Evolutionary conservation across 2,888 invertebrate genomes (phyloP), one percentile per base, ranked within the genome.

Genomic region (Vannuccia rotundouncinata): DNA sequence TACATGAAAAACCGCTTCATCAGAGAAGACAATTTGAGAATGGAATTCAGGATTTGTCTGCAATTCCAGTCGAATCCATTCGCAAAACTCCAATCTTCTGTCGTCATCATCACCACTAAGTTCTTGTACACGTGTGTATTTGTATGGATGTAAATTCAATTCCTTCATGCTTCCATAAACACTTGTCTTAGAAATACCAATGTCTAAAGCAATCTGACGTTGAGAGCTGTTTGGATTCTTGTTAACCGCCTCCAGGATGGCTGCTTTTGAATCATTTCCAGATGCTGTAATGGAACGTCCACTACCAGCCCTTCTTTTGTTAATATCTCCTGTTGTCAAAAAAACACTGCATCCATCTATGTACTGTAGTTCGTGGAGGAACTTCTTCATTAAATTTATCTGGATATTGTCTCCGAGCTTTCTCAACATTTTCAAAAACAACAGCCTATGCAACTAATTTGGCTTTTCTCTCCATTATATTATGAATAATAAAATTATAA

Each of bases 381-480:
- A 27, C 66, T 66, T 66, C 66, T 66, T 66, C 66, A 66, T 66
- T 66, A 66, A 66, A 66, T 66, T 66, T 27, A 66, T 66, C 25
- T 27, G 2, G 25, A 66, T n/a, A 66, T n/a, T 22, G 66, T 66
- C 66, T 66, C 66, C 22, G 17, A 66, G 66, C 66, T 66, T n/a
- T 2, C 66, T 66, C 66, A 22, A 66, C 66, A 66, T 66, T 66
- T 66, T 66, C 10, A 66, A 66, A 66, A 27, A 22, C 66, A 66
- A 66, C 66, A 13, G 66, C 66, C 66, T 27, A 66, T 66, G 66
- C 66, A 17, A 66, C 66, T 66, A 66, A 66, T 66, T 66, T 66
- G 13, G 25, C 66, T 66, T 66, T 66, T 66, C 66, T 66, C 13
- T 66, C 66, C 66, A 13, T 66, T 66, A 45, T n/a, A n/a, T n/a